Base-by-base conservation (phyloP, 2,113 vertebrate species). In the Etheostoma spectabile region DNA sequence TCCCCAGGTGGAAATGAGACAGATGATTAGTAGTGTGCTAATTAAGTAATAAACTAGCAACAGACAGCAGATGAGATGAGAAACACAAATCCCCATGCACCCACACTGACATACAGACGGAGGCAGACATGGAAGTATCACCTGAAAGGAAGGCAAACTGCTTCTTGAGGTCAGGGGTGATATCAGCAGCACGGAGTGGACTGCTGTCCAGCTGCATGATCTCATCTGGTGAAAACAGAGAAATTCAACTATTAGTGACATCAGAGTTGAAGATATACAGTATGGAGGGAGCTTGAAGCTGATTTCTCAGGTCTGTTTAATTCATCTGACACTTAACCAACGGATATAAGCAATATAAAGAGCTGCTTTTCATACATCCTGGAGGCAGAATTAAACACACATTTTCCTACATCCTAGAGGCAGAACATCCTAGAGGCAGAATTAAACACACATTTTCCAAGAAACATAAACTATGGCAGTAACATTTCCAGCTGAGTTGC, bases 161-260 rank as follows among this genome's bases (percentile, higher is more conserved):
- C 85, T 97, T 99, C 93, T 91, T 96, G 91, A 99, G 95, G 90
- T 99, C 97, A 61, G 96, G 95, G 35, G 95, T 94, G 94, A 99
- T 98, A 94, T 98, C 97, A 21, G 96, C 96, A 13, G 98, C 98
- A 6, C 93, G 95, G 84, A 99, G 95, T 0, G 96, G 96, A 86
- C 95, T 94, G 86, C 93, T 95, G 90, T 99, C 97, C 90, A 96
- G 95, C 94, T 98, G 97, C 98, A 99, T 99, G 96, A 98, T 97
- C 91, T 99, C 98, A 97, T 99, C 97, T 98, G 95, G 5, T 90
- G 75, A 24, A 90, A n/a, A 57, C 1, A 89, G 8, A 69, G 0
- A 87, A 24, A 83, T 4, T 57, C 12, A 79, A 45, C 68, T 8
- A 6, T 67, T 11, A 80, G 48, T 69, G n/a, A 81, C n/a, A 72